These are phyloP conservation scores for Atrichornis clamosus DNA, from an alignment of 2,113 vertebrate genomes.

Conservation along the genomic window DNA sequence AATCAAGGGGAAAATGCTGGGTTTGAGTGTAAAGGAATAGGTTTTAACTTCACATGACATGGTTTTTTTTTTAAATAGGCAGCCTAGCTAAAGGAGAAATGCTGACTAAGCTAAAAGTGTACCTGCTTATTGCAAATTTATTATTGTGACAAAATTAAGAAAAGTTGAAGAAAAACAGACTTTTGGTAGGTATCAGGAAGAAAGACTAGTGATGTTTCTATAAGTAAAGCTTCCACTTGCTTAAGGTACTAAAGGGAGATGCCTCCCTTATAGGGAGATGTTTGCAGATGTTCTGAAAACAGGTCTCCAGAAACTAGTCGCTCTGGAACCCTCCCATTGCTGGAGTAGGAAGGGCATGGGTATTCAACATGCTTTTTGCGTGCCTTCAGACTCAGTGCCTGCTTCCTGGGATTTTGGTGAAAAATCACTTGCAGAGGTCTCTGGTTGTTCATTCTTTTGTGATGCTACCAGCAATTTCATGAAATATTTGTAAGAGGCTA, in stretches of 20 bases:
- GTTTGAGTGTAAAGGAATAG: not conserved
- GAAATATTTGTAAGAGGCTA: not conserved
- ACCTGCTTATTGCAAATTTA: not conserved
- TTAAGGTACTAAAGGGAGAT: not conserved
- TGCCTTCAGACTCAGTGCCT: not conserved
- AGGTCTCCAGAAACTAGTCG: not conserved
- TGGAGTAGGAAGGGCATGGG: not conserved
- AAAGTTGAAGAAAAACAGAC: not conserved
- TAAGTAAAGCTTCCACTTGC: not conserved
- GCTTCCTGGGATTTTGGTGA: not conserved
- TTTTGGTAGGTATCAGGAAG: not conserved
- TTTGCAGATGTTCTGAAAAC: not conserved
- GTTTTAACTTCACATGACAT: not conserved
- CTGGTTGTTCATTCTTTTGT: not conserved
- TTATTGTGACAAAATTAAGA: not conserved
- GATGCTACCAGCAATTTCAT: not conserved
- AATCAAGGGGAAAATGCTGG: fast-evolving
- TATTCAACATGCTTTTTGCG: not conserved
- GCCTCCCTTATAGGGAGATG: not conserved
- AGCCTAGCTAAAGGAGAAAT: not conserved
- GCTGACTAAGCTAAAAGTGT: not conserved
- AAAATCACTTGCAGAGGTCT: not conserved
- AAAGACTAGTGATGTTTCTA: not conserved
- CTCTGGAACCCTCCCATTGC: not conserved
- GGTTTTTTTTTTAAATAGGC: not conserved